Evolutionary conservation across 2,888 invertebrate species (phyloP).

Genomic region (Lasioglossum zephyrum): DNA sequence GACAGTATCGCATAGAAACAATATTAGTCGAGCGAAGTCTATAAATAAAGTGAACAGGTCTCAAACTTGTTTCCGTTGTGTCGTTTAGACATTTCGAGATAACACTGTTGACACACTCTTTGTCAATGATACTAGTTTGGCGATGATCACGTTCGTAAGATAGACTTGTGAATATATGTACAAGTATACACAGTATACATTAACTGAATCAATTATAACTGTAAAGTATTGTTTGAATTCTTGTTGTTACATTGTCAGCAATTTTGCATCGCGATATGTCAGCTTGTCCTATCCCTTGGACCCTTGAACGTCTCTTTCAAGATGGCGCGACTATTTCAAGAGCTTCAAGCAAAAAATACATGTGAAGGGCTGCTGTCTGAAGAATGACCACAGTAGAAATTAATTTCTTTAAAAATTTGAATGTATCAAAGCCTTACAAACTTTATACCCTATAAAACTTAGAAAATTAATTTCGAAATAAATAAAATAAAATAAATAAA

Average conservation of each 20-base stretch:
- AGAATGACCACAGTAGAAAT: background rate
- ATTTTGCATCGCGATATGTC: too few relatives aligned
- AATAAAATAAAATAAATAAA: too few relatives aligned
- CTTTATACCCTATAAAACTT: background rate
- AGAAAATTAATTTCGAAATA: too few relatives aligned
- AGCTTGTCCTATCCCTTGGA: background rate
- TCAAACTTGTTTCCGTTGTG: conserved; percentile 2
- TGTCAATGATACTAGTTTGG: background rate
- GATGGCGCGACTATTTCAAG: background rate
- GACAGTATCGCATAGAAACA: conserved; percentile 11
- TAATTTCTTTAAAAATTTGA: background rate
- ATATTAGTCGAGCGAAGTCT: conserved; percentile 10
- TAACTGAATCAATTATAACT: background rate
- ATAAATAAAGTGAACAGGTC: conserved; percentile 14
- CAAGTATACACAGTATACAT: background rate
- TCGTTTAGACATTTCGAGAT: background rate
- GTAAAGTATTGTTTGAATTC: background rate
- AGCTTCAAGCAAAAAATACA: background rate
- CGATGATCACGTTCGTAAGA: background rate
- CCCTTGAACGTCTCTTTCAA: background rate
- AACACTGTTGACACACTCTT: background rate
- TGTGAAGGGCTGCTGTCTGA: background rate
- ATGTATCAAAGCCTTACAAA: background rate
- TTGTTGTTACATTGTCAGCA: background rate
- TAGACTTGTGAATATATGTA: background rate